Base-by-base conservation (phyloP, 2,113 vertebrate species). In the Anseranas semipalmata region DNA sequence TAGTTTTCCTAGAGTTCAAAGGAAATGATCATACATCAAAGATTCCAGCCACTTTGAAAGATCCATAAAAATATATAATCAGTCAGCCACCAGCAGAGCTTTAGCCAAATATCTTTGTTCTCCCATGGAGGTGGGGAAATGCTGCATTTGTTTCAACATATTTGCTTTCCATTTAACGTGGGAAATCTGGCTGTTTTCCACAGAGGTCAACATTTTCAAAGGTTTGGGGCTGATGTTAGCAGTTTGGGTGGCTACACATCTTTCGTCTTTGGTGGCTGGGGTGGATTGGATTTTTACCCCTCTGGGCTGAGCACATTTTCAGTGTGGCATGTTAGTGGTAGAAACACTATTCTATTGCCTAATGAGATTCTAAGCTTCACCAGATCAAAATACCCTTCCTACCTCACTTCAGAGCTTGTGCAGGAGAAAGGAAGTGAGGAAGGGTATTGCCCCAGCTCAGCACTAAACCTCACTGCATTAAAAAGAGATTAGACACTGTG, bases 21-120 rank as follows among this genome's bases (percentile, higher is more conserved):
- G 86, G 86, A 96, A 96, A 90, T 25, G 55, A n/a, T 71, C 21
- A 25, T 60, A 52, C 41, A 82, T 95, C 60, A 95, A 81, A 96
- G 41, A 78, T 92, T 91, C 35, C 25, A 94, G 52, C 9, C 30
- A 62, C 65, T 92, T 92, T 77, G 85, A 95, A 95, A 77, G 18
- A 25, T 81, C 25, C 52, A 62, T 35, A 41, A 91, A 96, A 87
- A 91, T 52, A 87, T 35, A 87, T 83, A 66, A 88, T 37, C 33
- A 79, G 75, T 75, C 46, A 80, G 60, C 67, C 90, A 89, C 85
- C 85, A 94, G 45, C 53, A 96, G 83, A 95, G 71, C 14, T 87
- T 8, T 43, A 91, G 70, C 76, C 32, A 85, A 83, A 48, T 67
- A 50, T 75, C 74, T 87, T 91, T 95, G 33, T 87, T 96, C 53